Percentiles rank a stretch among this genome's conserved stretches.
These are phyloP conservation scores for Drosophila aldrichi DNA, from an alignment of 2,888 invertebrate genomes.

Conservation along the genomic window DNA sequence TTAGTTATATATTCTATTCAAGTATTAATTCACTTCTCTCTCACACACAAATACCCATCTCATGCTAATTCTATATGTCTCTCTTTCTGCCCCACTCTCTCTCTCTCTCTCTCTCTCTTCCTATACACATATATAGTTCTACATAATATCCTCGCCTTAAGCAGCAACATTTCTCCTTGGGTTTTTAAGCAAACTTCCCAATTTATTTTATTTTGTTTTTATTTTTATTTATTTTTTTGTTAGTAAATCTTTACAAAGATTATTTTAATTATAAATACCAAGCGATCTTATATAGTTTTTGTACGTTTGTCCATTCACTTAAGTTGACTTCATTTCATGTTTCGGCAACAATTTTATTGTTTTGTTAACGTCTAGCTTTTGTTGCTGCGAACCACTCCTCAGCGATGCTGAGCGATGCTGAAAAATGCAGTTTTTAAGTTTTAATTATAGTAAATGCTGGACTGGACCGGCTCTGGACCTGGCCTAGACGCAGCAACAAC, in stretches of 20 bases:
- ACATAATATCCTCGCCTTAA: not conserved
- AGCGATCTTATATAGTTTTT: not conserved
- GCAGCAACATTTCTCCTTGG: not conserved
- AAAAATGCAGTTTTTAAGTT: conserved; percentile 54
- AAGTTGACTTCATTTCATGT: conserved; percentile 8
- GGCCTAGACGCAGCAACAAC: conserved; percentile 47
- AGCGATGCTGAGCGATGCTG: conserved; percentile 40
- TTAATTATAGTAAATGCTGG: conserved; percentile 45
- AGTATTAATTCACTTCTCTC: not conserved
- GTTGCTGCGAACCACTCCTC: conserved; percentile 42
- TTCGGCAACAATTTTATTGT: conserved; percentile 23
- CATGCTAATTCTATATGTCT: too few relatives aligned
- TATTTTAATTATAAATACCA: conserved; percentile 6
- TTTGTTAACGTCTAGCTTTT: conserved; percentile 20
- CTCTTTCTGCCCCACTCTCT: not conserved
- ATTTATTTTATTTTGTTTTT: too few relatives aligned
- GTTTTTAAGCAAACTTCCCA: not conserved
- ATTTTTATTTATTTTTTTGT: not conserved
- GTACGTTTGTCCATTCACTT: conserved; percentile 5
- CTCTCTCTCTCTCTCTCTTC: not conserved
- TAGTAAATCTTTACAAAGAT: not conserved
- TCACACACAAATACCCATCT: not conserved
- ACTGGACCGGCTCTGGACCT: conserved; percentile 44
- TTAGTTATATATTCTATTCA: too few relatives aligned
- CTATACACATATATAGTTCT: not conserved